A percentile compares a stretch with the other conserved stretches of the same genome.
phyloP scores from a whole-genome alignment of 2,888 invertebrate genomes.

The Hyppa rectilinea region DNA sequence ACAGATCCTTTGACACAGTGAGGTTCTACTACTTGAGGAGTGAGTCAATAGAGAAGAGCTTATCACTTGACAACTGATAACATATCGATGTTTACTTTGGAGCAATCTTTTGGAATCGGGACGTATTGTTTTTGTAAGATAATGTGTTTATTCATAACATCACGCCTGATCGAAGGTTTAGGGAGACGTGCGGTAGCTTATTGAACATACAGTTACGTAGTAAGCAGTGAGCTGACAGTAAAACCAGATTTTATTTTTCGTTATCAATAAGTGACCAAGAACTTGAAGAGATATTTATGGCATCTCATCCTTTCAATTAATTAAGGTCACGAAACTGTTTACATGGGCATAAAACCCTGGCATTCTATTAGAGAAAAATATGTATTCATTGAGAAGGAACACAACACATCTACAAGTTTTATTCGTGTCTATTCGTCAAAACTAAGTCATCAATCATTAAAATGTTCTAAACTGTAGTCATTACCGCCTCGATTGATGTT shows the following conservation, averaged over 20 bases:
- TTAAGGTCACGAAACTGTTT: no score
- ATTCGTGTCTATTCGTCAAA: background rate
- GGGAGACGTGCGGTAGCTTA: no score
- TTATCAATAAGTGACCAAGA: background rate
- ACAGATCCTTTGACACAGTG: constrained; percentile 16
- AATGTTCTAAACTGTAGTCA: background rate
- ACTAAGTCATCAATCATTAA: background rate
- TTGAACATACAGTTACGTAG: no score
- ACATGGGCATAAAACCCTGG: fast-evolving
- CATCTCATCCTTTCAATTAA: no score
- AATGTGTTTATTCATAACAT: background rate
- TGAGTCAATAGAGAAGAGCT: constrained; percentile 35
- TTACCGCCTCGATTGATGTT: background rate
- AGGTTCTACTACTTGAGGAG: background rate
- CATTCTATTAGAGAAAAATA: background rate
- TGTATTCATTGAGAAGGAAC: background rate
- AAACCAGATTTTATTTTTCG: background rate
- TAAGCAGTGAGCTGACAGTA: background rate
- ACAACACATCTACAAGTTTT: no score
- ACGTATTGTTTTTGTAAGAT: background rate
- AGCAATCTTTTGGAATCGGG: background rate
- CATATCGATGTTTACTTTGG: constrained; percentile 15
- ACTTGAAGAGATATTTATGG: no score
- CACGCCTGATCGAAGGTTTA: no score
- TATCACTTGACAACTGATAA: constrained; percentile 25